Evolutionary conservation across 2,888 invertebrate genomes (phyloP), one percentile per base, ranked within the genome.

Genomic region (Phaedon cochleariae): DNA sequence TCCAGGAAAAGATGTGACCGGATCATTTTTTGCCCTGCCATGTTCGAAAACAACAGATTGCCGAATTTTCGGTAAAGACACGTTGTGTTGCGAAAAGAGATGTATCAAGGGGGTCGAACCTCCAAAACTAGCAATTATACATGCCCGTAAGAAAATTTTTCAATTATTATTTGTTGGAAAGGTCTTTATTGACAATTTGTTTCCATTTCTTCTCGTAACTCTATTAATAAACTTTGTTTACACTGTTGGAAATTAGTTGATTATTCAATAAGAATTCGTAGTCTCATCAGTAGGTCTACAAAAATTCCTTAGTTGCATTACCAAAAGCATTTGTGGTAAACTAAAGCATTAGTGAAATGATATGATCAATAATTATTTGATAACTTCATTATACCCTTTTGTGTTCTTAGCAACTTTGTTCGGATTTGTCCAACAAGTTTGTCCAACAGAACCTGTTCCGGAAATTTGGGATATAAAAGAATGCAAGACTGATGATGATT

Each of bases 381-480:
- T n/a, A n/a, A n/a, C n/a, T n/a, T n/a, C n/a, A n/a, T n/a, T n/a
- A n/a, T n/a, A n/a, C n/a, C n/a, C n/a, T n/a, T n/a, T 5, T 26
- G 7, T 26, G 26, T 26, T 26, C 7, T 26, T 7, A 26, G 91
- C 91, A 5, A 83, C 91, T 53, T 84, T 92, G 65, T 82, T 84
- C 63, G 92, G 92, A 7, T 84, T 92, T 37, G 89, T 91, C 34
- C 90, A 91, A 0, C 86, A 91, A 55, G 89, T 88, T 75, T 92
- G 92, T 73, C 92, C 92, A 0, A 81, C 84, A 26, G 85, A 89
- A 55, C 90, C 91, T 1, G 82, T 92, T 17, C 90, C 91, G 0
- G 92, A 92, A 82, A 83, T 90, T 10, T 85, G 91, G 79, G 90
- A 91, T 64, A 87, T 92, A 15, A 89, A 90, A 79, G 86, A 89